Percentiles rank a stretch among this genome's conserved stretches.
These are phyloP conservation scores for Stictonetta naevosa DNA, from an alignment of 2,113 vertebrate species.

Conservation along the genomic window DNA sequence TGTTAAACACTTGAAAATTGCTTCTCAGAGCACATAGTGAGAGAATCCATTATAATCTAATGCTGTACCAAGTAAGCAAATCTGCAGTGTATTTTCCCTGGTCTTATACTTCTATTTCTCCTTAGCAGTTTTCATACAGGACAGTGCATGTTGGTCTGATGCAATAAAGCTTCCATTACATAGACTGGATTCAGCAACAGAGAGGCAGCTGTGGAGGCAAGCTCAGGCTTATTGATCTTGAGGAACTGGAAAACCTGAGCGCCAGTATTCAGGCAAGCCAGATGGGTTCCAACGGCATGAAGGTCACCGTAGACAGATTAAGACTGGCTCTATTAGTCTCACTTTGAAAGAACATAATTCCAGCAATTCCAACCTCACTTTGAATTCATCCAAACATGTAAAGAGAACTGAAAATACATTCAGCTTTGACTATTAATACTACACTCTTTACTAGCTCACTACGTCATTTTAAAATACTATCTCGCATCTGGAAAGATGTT, in stretches of 20 bases:
- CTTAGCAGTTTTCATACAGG: background rate
- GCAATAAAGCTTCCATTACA: background rate
- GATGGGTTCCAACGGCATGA: rapidly evolving
- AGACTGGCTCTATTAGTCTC: background rate
- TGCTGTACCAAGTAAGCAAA: background rate
- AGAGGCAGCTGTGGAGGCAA: background rate
- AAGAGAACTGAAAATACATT: background rate
- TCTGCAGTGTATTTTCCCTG: background rate
- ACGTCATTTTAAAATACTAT: background rate
- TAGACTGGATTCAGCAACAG: background rate
- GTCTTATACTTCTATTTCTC: background rate
- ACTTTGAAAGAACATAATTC: background rate
- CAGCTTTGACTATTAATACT: background rate
- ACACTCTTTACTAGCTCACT: background rate
- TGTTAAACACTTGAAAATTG: background rate
- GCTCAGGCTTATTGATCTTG: background rate
- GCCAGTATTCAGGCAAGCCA: background rate
- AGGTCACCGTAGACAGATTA: background rate
- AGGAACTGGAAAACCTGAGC: background rate
- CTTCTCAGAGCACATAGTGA: background rate
- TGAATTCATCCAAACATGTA: background rate
- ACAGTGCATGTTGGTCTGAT: background rate
- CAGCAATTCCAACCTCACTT: background rate
- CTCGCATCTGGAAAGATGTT: background rate
- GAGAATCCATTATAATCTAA: background rate